Conservation (phyloP, 1,140 invertebrate genomes). For the Cyclargus thomasi region DNA sequence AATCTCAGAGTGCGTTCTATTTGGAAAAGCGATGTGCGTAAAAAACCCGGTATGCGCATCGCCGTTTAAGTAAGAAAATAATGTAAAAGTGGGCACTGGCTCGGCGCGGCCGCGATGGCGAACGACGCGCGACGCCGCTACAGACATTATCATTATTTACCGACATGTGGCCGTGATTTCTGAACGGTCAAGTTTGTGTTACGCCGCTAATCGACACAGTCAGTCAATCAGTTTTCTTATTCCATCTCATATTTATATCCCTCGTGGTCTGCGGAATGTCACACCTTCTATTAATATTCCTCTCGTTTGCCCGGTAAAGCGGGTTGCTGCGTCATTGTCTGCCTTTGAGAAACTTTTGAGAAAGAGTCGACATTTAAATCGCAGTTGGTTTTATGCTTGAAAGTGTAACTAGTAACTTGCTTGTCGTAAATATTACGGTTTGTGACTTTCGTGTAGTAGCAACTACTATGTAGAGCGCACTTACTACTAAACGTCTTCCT, state of each 20-base stretch:
- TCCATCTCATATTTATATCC: neutral
- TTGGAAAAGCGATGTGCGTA: slow-evolving; percentile 36
- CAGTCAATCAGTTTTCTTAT: neutral
- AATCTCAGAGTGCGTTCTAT: slow-evolving; percentile 24
- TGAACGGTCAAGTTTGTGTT: slow-evolving; percentile 5
- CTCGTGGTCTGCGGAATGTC: no score
- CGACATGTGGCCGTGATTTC: slow-evolving; percentile 16
- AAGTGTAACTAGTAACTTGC: no score
- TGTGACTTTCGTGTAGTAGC: no score
- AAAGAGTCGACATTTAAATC: no score
- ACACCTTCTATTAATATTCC: no score
- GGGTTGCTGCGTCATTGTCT: no score
- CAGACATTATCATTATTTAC: slow-evolving; percentile 10
- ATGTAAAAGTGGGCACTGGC: slow-evolving; percentile 28
- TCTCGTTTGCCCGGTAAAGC: no score
- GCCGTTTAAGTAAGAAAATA: slow-evolving; percentile 36
- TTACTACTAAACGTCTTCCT: no score
- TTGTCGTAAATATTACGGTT: no score
- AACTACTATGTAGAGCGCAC: no score
- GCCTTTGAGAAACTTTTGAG: no score
- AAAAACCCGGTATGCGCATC: slow-evolving; percentile 45
- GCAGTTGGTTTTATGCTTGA: no score
- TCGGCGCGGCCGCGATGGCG: slow-evolving; percentile 44
- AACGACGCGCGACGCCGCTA: slow-evolving; percentile 42
- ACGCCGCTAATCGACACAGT: neutral